Evolutionary conservation across 2,888 invertebrate genomes (phyloP), one percentile per base, ranked within the genome.

Genomic region (Clanis bilineata): DNA sequence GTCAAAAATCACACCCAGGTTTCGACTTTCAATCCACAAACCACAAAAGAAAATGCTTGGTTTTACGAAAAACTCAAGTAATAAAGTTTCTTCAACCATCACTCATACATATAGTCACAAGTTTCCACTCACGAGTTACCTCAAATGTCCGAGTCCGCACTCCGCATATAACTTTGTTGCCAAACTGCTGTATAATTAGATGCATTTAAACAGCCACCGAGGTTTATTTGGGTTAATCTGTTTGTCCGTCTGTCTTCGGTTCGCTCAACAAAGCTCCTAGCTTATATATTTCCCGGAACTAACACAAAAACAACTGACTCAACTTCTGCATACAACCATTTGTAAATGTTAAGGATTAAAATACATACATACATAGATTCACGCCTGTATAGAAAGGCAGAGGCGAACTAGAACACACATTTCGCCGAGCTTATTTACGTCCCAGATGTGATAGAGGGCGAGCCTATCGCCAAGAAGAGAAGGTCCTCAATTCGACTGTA

Each of bases 141-240:
- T 28, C 3, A 18, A 12, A 51, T 3, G 32, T 7, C 3, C 51
- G 47, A 9, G 15, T 15, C 15, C 28, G 4, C 10, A 57, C 22
- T 15, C 15, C 28, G 4, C 10, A 57, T 36, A 36, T 44, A 44
- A 44, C 43, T 22, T 43, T 22, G 36, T 57, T 57, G 44, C 43
- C 32, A 57, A 44, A 57, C 28, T 22, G 1, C n/a, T 41, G 59
- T 62, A 67, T 63, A 65, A 63, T 69, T 69, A 67, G 65, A 62
- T 63, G 62, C 58, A 64, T 62, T 60, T 59, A 56, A 60, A 57
- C 62, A 57, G 60, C 55, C 57, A 58, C n/a, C 58, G 62, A 56
- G 59, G 55, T 47, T 64, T 57, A 68, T 62, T 56, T 67, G 62
- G 68, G 70, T 70, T 70, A 70, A 68, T 68, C 62, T 64, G 59